phyloP scores from a whole-genome alignment of 2,113 vertebrate species.

The Lagenorhynchus albirostris region DNA sequence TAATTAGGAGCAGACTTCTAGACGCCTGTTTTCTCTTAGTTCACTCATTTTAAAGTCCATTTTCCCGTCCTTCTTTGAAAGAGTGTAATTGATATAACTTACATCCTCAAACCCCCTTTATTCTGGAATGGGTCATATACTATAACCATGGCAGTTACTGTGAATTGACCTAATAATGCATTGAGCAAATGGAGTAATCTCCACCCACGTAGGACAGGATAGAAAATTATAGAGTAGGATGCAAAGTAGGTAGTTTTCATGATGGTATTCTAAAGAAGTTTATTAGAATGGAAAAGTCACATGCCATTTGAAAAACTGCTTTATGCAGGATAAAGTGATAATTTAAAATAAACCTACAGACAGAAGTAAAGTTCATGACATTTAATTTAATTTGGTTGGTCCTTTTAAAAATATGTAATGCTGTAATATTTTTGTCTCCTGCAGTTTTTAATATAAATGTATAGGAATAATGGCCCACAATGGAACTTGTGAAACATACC shows the following conservation, averaged over 20 bases:
- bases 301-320: constrained; percentile 3
- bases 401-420: neutral
- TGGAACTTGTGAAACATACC: neutral
- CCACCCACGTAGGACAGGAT: neutral
- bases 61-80: neutral
- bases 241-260: neutral
- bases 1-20: neutral
- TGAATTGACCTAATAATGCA: neutral
- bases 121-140: neutral
- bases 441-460: neutral
- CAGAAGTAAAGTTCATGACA: neutral
- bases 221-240: neutral
- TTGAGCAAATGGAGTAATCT: neutral
- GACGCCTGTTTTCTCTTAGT: neutral
- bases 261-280: neutral
- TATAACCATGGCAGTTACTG: neutral
- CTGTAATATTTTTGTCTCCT: neutral
- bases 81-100: neutral
- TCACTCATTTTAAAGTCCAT: neutral
- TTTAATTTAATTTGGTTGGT: constrained; percentile 4
- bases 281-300: neutral
- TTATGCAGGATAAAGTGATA: neutral
- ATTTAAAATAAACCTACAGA: constrained; percentile 37
- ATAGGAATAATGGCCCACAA: neutral
- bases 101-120: neutral